Percentiles rank a stretch among this genome's conserved stretches.
These are phyloP conservation scores for Drosophila sordidula DNA, from an alignment of 2,888 invertebrate species.

Conservation along the genomic window DNA sequence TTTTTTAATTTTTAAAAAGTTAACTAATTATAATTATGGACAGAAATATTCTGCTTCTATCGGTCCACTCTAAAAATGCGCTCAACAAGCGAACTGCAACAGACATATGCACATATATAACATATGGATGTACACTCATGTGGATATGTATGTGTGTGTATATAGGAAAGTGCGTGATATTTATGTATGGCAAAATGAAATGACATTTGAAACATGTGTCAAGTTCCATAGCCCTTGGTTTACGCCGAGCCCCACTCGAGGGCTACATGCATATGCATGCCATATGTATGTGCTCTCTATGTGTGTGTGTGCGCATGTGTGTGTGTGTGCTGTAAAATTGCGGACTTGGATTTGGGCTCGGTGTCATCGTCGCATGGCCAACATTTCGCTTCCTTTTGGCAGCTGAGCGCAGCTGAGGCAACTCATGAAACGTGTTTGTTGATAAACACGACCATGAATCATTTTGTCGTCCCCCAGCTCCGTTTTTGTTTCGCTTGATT, in stretches of 20 bases:
- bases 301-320: neutral
- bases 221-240: constrained; percentile 74
- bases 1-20: too few relatives aligned
- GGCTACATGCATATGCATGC: constrained; percentile 5
- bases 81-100: neutral
- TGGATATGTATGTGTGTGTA: constrained; percentile 2
- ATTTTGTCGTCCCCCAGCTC: constrained; percentile 51
- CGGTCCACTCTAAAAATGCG: constrained; percentile 47
- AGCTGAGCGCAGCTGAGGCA: constrained; percentile 47
- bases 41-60: too few relatives aligned
- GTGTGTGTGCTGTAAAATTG: constrained; percentile 33
- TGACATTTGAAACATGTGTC: constrained; percentile 78
- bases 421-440: constrained; percentile 76
- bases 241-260: constrained; percentile 28
- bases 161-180: constrained; percentile 25
- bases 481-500: constrained; percentile 66
- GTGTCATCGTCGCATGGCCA: constrained; percentile 36
- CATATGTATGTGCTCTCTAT: neutral
- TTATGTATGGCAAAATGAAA: constrained; percentile 47
- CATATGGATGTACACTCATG: constrained; percentile 9
- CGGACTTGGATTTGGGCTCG: constrained; percentile 54
- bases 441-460: constrained; percentile 80
- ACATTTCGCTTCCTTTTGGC: constrained; percentile 67
- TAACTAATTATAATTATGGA: too few relatives aligned
- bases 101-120: constrained; percentile 11